These are phyloP conservation scores for Chouioia cunea DNA, from an alignment of 2,888 invertebrate genomes.

Conservation along the genomic window DNA sequence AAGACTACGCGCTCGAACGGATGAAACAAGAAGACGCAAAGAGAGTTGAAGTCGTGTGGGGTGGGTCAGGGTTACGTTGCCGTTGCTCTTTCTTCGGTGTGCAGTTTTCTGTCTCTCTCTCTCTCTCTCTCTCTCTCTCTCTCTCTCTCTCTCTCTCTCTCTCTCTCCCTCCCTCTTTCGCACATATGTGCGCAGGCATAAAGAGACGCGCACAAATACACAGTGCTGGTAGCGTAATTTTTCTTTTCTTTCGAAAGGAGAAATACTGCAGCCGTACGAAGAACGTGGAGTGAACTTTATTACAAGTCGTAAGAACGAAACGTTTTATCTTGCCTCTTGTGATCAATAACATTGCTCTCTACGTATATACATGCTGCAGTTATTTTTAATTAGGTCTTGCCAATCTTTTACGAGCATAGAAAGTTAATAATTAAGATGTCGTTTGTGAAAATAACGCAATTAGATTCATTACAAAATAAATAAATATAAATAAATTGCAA, in stretches of 20 bases:
- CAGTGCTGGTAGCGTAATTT: too few relatives aligned
- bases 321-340: constrained; percentile 7
- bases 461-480: too few relatives aligned
- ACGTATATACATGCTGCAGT: too few relatives aligned
- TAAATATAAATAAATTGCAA: too few relatives aligned
- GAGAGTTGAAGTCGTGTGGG: constrained; percentile 44
- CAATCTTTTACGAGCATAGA: too few relatives aligned
- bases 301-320: background rate
- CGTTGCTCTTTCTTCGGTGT: constrained; percentile 17
- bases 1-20: constrained; percentile 12
- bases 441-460: too few relatives aligned
- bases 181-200: background rate
- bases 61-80: constrained; percentile 53
- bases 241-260: too few relatives aligned
- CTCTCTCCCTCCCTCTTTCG: background rate
- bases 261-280: too few relatives aligned
- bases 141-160: constrained; percentile 22
- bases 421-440: too few relatives aligned
- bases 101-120: constrained; percentile 3
- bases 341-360: background rate
- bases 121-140: constrained; percentile 10
- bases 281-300: too few relatives aligned
- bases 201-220: too few relatives aligned
- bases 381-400: too few relatives aligned
- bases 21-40: constrained; percentile 14